Base-by-base conservation (phyloP, 2,888 invertebrate species). In the Agelastica alni region DNA sequence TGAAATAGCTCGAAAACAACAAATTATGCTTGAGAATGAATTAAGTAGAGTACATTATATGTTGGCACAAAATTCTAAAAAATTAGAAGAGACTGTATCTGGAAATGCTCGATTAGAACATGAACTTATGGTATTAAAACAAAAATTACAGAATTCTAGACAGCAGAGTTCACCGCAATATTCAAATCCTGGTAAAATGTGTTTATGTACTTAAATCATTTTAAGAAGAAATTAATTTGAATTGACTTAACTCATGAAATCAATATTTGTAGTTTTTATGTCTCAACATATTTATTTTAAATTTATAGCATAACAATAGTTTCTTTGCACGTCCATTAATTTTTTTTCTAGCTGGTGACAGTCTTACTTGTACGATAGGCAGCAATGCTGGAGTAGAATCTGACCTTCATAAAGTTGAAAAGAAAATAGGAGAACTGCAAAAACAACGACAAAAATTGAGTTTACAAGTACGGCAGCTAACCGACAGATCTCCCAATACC, bases 51-150 rank as follows among this genome's bases (percentile, higher is more conserved):
- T 94, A 51, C 88, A 93, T 75, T 86, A 89, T 59, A 85, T 93
- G 79, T 78, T 95, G 70, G 93, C 93, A 61, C 89, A 92, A 79
- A 92, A 93, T 81, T 93, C 93, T 69, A 93, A 93, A 88, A 91
- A 91, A 85, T 78, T 95, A 63, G 94, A 95, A 77, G 93, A 93
- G 76, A 93, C 93, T 0, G 92, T 93, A 12, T 91, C 92, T 1
- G 93, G 94, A 65, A 94, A 93, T 73, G 91, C 92, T 4, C 85
- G 91, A 1, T 76, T 95, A 57, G 95, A 95, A 75, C 89, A 94
- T 58, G 94, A 95, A 72, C 78, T 95, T 61, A 83, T 93, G 44
- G 85, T 93, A 16, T 76, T 95, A 51, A 83, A 93, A 5, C 91
- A 93, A 65, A 94, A 92, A 72, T 76, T 93, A 45, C 91, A 90